Evolutionary conservation across 2,888 invertebrate species (phyloP), one percentile per base, ranked within the genome.

Genomic region (Apamea epomidion): DNA sequence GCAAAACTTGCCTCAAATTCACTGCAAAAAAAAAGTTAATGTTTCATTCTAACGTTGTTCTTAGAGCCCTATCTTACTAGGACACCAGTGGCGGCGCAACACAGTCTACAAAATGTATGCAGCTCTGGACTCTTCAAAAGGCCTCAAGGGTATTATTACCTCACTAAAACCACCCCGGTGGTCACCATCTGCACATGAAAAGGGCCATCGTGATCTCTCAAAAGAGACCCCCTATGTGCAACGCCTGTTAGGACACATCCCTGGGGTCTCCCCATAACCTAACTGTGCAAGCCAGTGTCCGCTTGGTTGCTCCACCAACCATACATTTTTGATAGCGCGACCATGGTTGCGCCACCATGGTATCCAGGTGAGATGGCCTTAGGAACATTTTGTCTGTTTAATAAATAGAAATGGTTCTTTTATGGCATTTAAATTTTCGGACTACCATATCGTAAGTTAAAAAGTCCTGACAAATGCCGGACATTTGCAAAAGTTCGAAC

Each of bases 1-100:
- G 32, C 10, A 87, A 37, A 65, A 68, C 79, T n/a, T 76, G 85
- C 87, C 89, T 91, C 54, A 94, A 84, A 84, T 94, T 93, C 12
- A 93, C 94, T 94, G 89, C 51, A 91, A 93, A 77, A 68, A 32
- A 80, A 45, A 81, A 21, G 32, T 12, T n/a, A 58, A 18, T 37
- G 4, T 58, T 45, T 37, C 16, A 51, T 64, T 29, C 6, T 7
- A 29, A 42, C 2, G 16, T 69, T 37, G 3, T 51, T 51, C 14
- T 32, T 48, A 21, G 37, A 14, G 5, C n/a, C 16, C 14, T 62
- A 32, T 18, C 0, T 18, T 32, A 32, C 62, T 18, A 29, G 18
- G 29, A 62, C 64, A 64, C 8, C 8, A 64, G 29, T 32, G 62
- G 3, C 18, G 3, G 64, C 32, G 32, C 18, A 32, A 64, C 18